Evolutionary conservation across 2,888 invertebrate species (phyloP), one percentile per base, ranked within the genome.

Genomic region (Hermaeophaga mercurialis): DNA sequence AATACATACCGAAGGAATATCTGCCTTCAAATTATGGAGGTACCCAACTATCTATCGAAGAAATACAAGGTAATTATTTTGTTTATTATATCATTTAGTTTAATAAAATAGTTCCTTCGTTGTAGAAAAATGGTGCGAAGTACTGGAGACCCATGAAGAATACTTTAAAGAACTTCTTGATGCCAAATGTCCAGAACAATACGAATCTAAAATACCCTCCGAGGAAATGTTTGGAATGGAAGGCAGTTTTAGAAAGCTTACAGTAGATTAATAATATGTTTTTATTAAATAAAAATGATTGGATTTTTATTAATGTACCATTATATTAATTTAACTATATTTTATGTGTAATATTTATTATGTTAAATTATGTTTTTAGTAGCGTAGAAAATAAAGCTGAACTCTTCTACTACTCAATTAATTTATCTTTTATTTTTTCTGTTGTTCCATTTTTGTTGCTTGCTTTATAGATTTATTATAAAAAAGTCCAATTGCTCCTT

Each of bases 11-110:
- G 17, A 63, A 57, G 18, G 65, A 69, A 39, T 66, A 59, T 44
- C 56, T 70, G 12, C 70, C 70, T 5, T 62, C 59, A 5, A 59
- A 70, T 48, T 70, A 66, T 58, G 67, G 65, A 1, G 70, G 70
- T 5, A 48, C 38, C 3, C 54, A 63, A 45, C 59, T 47, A 26
- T 65, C 85, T n/a, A 80, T 84, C 71, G 82, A 82, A 54, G 83
- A 84, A 63, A 82, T 85, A 0, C 82, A 83, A 41, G 81, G 83
- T 82, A 62, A 62, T 55, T 38, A 43, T 14, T 26, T 8, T 19
- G 0, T 19, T 8, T 14, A 11, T 6, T 17, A 3, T 8, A 2
- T 11, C 15, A 5, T 8, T 14, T 28, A 17, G 7, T 5, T 46
- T 15, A 14, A 14, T 9, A 34, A 2, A 18, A 19, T 14, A 17